Percentiles rank a stretch among this genome's conserved stretches.
Evolutionary conservation across 2,888 invertebrate species (phyloP).

Genomic region (Ophioninae sp.): DNA sequence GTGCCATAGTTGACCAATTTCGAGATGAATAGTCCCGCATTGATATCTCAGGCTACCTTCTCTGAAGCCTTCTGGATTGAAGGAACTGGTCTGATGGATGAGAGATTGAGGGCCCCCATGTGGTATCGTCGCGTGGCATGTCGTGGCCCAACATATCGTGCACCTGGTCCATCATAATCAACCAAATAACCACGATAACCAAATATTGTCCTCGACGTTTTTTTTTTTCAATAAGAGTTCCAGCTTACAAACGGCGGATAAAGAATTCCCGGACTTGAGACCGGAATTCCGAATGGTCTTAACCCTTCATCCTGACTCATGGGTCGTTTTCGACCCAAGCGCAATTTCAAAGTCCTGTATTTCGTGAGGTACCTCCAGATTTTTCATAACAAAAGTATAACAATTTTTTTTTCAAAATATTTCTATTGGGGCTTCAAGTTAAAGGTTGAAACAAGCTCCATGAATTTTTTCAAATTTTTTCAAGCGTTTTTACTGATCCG

Average conservation of each 20-base stretch:
- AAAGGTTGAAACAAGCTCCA: no score
- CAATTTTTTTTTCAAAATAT: no score
- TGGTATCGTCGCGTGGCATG: conserved; percentile 36
- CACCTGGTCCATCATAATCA: conserved; percentile 50
- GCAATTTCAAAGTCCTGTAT: no score
- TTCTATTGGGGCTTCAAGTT: no score
- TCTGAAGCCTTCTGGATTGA: conserved; percentile 11
- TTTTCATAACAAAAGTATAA: no score
- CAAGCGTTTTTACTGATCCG: no score
- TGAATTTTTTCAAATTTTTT: no score
- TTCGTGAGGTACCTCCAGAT: no score
- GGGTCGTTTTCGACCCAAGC: no score
- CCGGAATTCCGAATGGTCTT: not conserved
- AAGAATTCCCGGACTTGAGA: not conserved
- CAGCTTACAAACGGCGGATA: not conserved
- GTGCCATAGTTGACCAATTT: conserved; percentile 44
- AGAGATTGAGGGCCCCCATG: conserved; percentile 50
- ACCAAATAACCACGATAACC: not conserved
- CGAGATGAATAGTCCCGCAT: conserved; percentile 58
- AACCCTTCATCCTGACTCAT: no score
- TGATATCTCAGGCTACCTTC: not conserved
- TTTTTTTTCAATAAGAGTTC: conserved; percentile 3
- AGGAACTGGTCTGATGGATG: conserved; percentile 47
- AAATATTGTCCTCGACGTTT: not conserved
- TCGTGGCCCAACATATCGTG: conserved; percentile 4